These are phyloP conservation scores for Psilopogon haemacephalus DNA, from an alignment of 2,113 vertebrate species.

Conservation along the genomic window DNA sequence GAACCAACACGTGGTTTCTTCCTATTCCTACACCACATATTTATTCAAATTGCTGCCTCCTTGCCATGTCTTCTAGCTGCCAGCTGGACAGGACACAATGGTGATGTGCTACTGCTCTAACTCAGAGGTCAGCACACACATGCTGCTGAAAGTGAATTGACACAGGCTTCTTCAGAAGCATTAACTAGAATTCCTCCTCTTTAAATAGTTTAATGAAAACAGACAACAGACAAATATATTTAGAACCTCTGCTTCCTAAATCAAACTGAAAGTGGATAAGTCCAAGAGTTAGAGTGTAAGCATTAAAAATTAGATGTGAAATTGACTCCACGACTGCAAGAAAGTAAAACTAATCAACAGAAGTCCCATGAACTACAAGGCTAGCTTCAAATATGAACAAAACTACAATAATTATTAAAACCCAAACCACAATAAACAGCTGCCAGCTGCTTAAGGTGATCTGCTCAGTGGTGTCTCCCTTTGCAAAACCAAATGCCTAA, in stretches of 20 bases:
- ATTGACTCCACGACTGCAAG: background rate
- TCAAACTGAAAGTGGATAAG: background rate
- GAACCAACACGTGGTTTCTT: background rate
- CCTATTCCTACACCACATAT: rapidly evolving
- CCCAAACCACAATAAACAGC: background rate
- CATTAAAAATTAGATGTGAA: background rate
- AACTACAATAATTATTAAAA: background rate
- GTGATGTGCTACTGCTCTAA: rapidly evolving
- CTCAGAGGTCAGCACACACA: background rate
- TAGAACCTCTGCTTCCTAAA: background rate
- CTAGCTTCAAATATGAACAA: background rate
- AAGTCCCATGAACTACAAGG: rapidly evolving
- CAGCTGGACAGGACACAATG: background rate
- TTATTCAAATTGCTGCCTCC: background rate
- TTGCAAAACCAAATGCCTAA: background rate
- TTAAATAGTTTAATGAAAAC: background rate
- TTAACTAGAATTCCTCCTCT: background rate
- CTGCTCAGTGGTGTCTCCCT: background rate
- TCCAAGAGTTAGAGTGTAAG: background rate
- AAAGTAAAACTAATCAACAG: background rate
- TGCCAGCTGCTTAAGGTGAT: background rate
- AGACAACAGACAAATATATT: background rate
- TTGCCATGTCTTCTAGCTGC: background rate
- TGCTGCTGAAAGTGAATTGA: background rate
- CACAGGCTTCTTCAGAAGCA: background rate